Base-by-base conservation (phyloP, 2,888 invertebrate species). In the Auanema sp. region DNA sequence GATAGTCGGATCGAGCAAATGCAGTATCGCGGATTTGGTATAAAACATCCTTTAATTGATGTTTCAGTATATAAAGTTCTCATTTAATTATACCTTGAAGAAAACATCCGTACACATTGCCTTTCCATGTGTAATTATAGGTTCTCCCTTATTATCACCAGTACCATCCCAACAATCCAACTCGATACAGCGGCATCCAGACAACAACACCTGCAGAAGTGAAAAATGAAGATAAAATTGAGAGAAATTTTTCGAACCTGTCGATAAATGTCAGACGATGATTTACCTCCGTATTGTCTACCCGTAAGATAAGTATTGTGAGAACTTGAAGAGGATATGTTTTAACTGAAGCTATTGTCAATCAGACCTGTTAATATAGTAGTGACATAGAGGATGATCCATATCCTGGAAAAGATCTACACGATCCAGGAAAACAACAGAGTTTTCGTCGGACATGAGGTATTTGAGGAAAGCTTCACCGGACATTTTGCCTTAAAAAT, bases 81-180 rank as follows among this genome's bases (percentile, higher is more conserved):
- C 24, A 54, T 25, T 14, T 41, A 21, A 53, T 12, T 23, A 6
- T 47, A 88, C 92, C 85, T 92, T 96, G 87, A 97, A 99, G 23
- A 95, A 87, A 82, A 98, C 97, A 87, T 98, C 97, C 2, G 96
- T 97, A 84, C 98, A 99, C 95, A 99, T 98, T 5, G 98, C 98
- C 87, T 96, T 96, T 52, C 98, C 98, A 86, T 98, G 98, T 42
- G 98, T 98, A 76, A 98, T 96, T 81, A 98, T 98, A 0, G 98
- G 98, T 83, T 99, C 98, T 83, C 96, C 95, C 83, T 74, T 80
- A 64, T 79, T 79, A 58, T 81, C 80, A 8, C 82, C 81, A 85
- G 91, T 78, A 23, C 81, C 81, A 58, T 81, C 81, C 81, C 81
- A 81, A 59, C 79, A 79, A 64, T 80, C 80, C 52, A 77, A 52